phyloP scores from a whole-genome alignment of 2,113 vertebrate species.

The Suncus etruscus region DNA sequence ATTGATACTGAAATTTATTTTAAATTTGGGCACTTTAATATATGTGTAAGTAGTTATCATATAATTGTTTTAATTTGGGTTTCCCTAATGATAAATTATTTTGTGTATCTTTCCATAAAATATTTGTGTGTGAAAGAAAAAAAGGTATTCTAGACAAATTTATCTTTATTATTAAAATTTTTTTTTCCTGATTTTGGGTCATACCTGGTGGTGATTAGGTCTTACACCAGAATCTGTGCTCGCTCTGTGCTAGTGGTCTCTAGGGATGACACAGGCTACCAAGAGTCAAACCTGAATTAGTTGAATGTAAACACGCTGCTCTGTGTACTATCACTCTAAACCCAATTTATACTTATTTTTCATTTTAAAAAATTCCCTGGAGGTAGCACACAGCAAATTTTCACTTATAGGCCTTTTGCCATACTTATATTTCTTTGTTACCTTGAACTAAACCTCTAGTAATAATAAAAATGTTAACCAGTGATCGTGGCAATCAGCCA shows the following conservation, averaged over 20 bases:
- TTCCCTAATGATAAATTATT: conserved; percentile 11
- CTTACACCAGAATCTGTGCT: no score
- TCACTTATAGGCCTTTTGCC: neutral
- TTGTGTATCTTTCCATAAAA: neutral
- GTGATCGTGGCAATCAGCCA: neutral
- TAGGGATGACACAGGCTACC: no score
- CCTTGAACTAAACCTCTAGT: neutral
- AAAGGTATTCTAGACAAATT: neutral
- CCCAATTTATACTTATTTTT: neutral
- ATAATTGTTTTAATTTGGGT: conserved; percentile 5
- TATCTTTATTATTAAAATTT: conserved; percentile 17
- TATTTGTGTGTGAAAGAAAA: neutral
- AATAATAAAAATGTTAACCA: neutral
- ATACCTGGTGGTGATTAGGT: no score
- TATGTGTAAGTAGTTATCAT: no score
- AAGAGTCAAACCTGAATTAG: no score
- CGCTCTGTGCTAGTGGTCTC: no score
- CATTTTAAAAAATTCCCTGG: neutral
- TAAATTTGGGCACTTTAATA: neutral
- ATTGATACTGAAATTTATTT: neutral
- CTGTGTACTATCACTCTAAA: no score
- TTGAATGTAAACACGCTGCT: no score
- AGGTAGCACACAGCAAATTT: neutral
- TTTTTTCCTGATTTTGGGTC: no score
- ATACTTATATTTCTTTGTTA: neutral